Evolutionary conservation across 2,888 invertebrate genomes (phyloP).

Genomic region (Scaptomyza flava): DNA sequence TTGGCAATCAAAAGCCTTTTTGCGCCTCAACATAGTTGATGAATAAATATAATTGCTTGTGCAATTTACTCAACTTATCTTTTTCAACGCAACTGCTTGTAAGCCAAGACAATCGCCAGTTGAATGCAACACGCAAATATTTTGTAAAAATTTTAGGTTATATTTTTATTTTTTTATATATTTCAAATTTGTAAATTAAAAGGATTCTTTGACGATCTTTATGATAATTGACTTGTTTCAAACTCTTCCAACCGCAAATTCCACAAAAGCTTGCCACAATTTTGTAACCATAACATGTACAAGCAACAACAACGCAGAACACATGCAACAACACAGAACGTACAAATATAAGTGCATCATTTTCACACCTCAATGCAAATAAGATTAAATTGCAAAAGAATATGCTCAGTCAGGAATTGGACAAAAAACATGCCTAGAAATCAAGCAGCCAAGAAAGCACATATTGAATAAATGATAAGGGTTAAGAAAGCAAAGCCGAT

Average conservation of each 20-base stretch:
- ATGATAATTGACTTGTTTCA: background rate
- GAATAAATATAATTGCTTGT: slow-evolving; percentile 59
- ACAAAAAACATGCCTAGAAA: slow-evolving; percentile 50
- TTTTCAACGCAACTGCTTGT: background rate
- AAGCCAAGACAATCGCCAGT: background rate
- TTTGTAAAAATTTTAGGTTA: too few relatives aligned
- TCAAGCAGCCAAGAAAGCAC: slow-evolving; percentile 43
- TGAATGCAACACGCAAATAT: background rate
- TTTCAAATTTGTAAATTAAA: too few relatives aligned
- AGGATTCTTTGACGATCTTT: too few relatives aligned
- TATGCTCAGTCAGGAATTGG: slow-evolving; percentile 5
- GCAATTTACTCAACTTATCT: background rate
- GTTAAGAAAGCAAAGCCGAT: slow-evolving; percentile 7
- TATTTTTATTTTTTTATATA: too few relatives aligned
- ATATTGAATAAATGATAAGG: slow-evolving; percentile 70
- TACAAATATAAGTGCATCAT: slow-evolving; percentile 25
- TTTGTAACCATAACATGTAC: slow-evolving; percentile 12
- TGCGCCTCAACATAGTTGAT: slow-evolving; percentile 29
- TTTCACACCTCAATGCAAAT: slow-evolving; percentile 57
- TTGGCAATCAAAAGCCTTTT: slow-evolving; percentile 42
- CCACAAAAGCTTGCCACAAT: slow-evolving; percentile 31
- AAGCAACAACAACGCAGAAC: slow-evolving; percentile 17
- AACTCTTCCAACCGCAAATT: slow-evolving; percentile 1
- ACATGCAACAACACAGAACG: slow-evolving; percentile 21
- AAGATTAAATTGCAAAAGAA: slow-evolving; percentile 51